Conservation (phyloP, 2,113 vertebrate genomes). For the Trematomus loennbergii region DNA sequence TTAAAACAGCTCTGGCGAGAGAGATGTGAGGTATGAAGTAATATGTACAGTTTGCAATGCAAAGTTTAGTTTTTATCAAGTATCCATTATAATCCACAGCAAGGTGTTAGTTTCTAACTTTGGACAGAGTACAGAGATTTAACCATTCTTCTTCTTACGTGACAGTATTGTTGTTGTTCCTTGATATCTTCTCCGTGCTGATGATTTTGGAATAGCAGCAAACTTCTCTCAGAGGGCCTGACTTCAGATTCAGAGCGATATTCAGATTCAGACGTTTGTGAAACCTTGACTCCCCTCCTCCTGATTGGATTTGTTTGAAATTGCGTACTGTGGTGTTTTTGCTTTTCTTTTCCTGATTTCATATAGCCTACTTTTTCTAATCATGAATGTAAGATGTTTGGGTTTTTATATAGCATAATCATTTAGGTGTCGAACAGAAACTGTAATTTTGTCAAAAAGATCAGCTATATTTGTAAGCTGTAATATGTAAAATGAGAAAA, state of each 20-base stretch:
- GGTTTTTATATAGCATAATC: constrained; percentile 86
- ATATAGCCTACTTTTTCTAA: constrained; percentile 84
- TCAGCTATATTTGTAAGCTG: constrained; percentile 89
- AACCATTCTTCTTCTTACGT: constrained; percentile 70
- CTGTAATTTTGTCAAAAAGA: constrained; percentile 87
- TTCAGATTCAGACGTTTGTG: constrained; percentile 56
- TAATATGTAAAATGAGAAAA: constrained; percentile 84
- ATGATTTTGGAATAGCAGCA: constrained; percentile 69
- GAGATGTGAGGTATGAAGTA: constrained; percentile 63
- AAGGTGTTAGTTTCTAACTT: constrained; percentile 65
- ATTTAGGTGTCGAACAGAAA: constrained; percentile 84
- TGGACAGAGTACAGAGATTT: constrained; percentile 54
- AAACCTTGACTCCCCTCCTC: constrained; percentile 62
- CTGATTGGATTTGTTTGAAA: constrained; percentile 76
- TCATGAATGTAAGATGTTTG: constrained; percentile 87
- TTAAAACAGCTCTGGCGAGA: constrained; percentile 66
- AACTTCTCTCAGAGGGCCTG: constrained; percentile 73
- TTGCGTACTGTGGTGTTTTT: constrained; percentile 79
- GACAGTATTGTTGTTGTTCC: constrained; percentile 79
- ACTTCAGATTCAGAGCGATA: constrained; percentile 70
- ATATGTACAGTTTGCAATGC: constrained; percentile 78
- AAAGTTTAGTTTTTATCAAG: constrained; percentile 77
- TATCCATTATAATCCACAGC: constrained; percentile 64
- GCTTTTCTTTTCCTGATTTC: constrained; percentile 69
- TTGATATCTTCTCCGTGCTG: constrained; percentile 73